phyloP scores from a whole-genome alignment of 2,888 invertebrate species.

The Biston betularia region DNA sequence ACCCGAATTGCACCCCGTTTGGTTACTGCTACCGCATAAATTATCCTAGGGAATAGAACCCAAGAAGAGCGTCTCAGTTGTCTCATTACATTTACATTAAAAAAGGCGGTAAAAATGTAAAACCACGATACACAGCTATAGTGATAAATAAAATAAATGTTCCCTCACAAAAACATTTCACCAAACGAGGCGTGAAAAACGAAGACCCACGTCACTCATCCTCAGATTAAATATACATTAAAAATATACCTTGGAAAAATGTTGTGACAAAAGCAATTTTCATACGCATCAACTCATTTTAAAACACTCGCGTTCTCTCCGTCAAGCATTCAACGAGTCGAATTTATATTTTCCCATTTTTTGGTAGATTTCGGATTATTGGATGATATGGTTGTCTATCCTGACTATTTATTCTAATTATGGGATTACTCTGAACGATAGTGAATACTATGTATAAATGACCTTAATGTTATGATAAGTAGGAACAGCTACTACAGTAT shows the following conservation, averaged over 20 bases:
- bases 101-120: background rate
- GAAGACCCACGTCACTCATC: conserved; percentile 27
- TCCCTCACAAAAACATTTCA: conserved; percentile 22
- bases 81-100: background rate
- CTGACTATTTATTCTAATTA: too few species aligned
- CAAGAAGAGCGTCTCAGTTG: too few species aligned
- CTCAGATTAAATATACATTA: conserved; percentile 34
- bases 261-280: conserved; percentile 55
- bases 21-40: too few species aligned
- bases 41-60: too few species aligned
- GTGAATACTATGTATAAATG: too few species aligned
- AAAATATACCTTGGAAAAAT: conserved; percentile 41
- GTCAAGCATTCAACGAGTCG: conserved; percentile 9
- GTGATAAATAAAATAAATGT: conserved; percentile 2
- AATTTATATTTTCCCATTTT: conserved; percentile 52
- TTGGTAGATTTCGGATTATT: background rate
- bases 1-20: too few species aligned
- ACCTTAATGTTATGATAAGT: too few species aligned
- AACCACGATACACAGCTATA: background rate
- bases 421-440: too few species aligned
- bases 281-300: conserved; percentile 52
- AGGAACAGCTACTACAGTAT: too few species aligned
- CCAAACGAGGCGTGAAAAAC: conserved; percentile 16
- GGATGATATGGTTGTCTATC: too few species aligned
- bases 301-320: conserved; percentile 48